phyloP scores from a whole-genome alignment of 2,113 vertebrate genomes.

The Istiophorus platypterus region DNA sequence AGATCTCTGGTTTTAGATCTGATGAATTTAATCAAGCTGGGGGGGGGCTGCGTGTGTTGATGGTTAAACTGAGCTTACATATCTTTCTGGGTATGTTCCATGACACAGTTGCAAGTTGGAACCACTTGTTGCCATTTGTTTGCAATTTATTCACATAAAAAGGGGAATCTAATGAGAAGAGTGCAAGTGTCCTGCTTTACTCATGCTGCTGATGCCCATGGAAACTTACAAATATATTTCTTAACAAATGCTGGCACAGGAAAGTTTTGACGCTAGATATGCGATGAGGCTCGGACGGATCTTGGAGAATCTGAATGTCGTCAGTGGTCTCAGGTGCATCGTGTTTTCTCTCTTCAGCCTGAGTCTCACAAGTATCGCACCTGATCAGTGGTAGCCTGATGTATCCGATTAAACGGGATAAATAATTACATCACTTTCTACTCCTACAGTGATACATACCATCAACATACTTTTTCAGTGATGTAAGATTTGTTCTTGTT shows the following conservation, averaged over 20 bases:
- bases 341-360: too few species aligned
- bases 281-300: too few species aligned
- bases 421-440: neutral
- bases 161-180: constrained; percentile 21
- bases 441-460: neutral
- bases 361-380: too few species aligned
- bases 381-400: neutral
- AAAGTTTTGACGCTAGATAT: too few species aligned
- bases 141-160: constrained; percentile 30
- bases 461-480: too few species aligned
- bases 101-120: constrained; percentile 7
- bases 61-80: constrained; percentile 17
- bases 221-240: constrained; percentile 5
- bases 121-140: constrained; percentile 30
- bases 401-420: neutral
- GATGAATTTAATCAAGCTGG: constrained; percentile 14
- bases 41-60: constrained; percentile 28
- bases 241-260: too few species aligned
- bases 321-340: neutral
- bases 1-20: neutral
- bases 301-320: neutral
- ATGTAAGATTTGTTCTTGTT: neutral
- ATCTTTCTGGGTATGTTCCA: constrained; percentile 8
- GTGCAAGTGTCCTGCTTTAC: neutral
- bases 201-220: neutral